Base-by-base conservation (phyloP, 92 coral and sea anemone genomes). In the Phenganax marumi region DNA sequence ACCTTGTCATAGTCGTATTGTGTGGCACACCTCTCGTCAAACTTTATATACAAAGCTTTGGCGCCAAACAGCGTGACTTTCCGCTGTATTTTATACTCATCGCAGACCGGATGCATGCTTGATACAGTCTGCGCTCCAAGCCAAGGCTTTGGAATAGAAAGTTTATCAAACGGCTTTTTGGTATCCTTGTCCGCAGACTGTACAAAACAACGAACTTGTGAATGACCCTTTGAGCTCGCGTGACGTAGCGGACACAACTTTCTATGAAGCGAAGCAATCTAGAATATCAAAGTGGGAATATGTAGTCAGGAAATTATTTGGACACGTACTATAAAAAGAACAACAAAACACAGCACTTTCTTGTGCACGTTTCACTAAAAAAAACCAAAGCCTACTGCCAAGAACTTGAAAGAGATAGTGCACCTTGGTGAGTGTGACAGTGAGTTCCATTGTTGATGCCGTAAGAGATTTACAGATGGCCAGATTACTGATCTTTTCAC, bases 1-100 rank as follows among this genome's bases (percentile, higher is more conserved):
- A 94, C 97, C 97, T 94, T 94, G 82, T 94, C 97, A 77, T 94
- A 94, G 23, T 91, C 97, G 55, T 92, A 94, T 73, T 94, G 97
- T 10, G 97, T 94, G 25, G 97, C 97, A 70, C 97, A 92, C 60
- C 97, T 88, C 23, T 89, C 88, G 75, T 94, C 97, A 82, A 94
- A 94, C 80, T 86, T 85, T 47, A 94, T 79, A 73, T 87, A 94
- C 84, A 94, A 79, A 24, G 90, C 85, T 13, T 88, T 85, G 0
- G 97, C 97, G 8, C 97, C 93, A 26, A 90, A 90, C 12, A 92
- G 58, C 52, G 88, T 84, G 23, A 91, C 87, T 18, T 97, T 94
- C 78, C 85, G 87, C 78, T 87, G 72, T 39, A 82, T 77, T 73
- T 89, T 91, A 86, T 87, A 92, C 53, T 90, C 97, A 68, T 94